Base-by-base conservation (phyloP, 2,113 vertebrate species). In the Lichenostomus cassidix region DNA sequence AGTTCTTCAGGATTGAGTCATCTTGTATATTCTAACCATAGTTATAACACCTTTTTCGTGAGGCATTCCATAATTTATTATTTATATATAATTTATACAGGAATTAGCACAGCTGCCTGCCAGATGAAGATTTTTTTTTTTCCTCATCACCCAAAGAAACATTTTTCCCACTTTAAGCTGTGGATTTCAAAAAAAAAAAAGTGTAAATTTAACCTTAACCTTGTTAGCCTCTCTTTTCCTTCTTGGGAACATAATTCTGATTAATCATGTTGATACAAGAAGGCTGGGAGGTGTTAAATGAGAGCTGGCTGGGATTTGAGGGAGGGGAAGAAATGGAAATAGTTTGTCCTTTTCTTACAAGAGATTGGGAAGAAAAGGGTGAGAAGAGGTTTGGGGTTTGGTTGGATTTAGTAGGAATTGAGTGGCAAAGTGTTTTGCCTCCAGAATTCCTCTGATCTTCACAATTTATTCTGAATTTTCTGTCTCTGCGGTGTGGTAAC, bases 1-100 rank as follows among this genome's bases (percentile, higher is more conserved):
- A 0, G 7, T 49, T 92, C 92, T 62, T 74, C 47, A 87, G 33
- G 12, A 52, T n/a, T 49, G 80, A 94, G 64, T 89, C 49, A 91
- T 94, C 9, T 75, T 5, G 0, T 80, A 11, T 74, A 39, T 81
- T 87, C 64, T 83, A 89, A 77, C 63, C 83, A 31, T 49, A 92
- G 64, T 63, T 88, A 50, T 58, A 88, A 77, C 59, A 15, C 68
- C 67, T 64, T 67, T 90, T 37, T 69, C n/a, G 29, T 75, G 52
- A 90, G 46, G 12, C 20, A 33, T 73, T 89, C 65, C 29, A 56
- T 87, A 65, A 58, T 53, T 67, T 92, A 68, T 81, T 95, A 37
- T 37, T 37, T 37, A 37, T 37, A 37, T 37, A 56, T 87, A 65
- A 58, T 53, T 67, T 92, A 68, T 81, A 95, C 22, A 69, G 3